Evolutionary conservation across 1,140 invertebrate species (phyloP).

Genomic region (Ostrea denselamellosa): DNA sequence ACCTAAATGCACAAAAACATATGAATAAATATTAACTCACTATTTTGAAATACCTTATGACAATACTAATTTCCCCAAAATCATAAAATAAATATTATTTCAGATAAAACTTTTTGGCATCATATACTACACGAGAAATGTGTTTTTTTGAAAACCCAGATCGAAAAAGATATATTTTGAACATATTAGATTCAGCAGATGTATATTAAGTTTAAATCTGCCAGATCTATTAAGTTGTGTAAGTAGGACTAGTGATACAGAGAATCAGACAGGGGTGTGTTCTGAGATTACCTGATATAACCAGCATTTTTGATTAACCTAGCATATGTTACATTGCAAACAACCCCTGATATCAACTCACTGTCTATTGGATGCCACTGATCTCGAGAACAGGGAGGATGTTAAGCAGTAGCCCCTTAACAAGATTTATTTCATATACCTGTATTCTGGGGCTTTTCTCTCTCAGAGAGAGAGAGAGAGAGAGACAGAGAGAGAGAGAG

Average conservation of each 20-base stretch:
- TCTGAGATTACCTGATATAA: constrained; percentile 19
- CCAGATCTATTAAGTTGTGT: background rate
- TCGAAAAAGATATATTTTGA: background rate
- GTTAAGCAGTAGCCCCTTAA: background rate
- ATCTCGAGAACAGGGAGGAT: constrained; percentile 2
- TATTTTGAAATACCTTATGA: background rate
- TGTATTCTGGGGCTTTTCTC: too few relatives aligned
- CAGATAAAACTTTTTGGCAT: constrained; percentile 4
- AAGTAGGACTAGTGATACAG: background rate
- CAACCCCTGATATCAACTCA: constrained; percentile 3
- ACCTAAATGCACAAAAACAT: too few relatives aligned
- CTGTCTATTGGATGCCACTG: background rate
- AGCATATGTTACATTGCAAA: constrained; percentile 36
- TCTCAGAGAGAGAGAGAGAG: background rate
- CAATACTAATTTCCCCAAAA: background rate
- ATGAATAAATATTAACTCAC: too few relatives aligned
- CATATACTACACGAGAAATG: background rate
- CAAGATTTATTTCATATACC: background rate
- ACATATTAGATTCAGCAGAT: background rate
- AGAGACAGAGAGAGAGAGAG: background rate
- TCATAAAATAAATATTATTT: background rate
- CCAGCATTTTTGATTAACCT: background rate
- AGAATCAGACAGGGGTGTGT: constrained; percentile 9
- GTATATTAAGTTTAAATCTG: constrained; percentile 21
- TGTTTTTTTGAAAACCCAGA: background rate